These are phyloP conservation scores for Ardeotis arabs DNA, from an alignment of 2,113 vertebrate genomes.

Conservation along the genomic window DNA sequence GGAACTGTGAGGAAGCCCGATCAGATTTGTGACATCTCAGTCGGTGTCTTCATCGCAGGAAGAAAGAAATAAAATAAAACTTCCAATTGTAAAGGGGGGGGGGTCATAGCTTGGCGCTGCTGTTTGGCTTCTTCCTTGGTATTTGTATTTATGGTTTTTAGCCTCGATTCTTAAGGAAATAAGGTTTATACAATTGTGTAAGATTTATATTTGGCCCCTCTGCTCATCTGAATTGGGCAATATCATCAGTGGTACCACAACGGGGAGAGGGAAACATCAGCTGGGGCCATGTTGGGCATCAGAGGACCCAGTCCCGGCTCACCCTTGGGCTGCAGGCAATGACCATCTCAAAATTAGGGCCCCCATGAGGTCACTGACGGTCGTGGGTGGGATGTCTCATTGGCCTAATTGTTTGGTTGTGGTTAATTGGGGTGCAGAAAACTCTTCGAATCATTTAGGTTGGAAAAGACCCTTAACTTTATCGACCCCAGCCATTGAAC, in stretches of 20 bases:
- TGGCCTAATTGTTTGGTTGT: background rate
- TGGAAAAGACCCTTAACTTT: background rate
- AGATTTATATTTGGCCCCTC: background rate
- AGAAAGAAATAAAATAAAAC: background rate
- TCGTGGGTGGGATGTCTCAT: background rate
- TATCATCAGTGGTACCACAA: background rate
- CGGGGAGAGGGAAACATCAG: background rate
- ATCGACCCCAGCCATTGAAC: background rate
- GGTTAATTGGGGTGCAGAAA: background rate
- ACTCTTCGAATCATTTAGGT: background rate
- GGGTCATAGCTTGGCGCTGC: background rate
- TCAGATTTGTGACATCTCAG: conserved; percentile 13
- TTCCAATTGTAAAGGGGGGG: background rate
- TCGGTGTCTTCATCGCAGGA: background rate
- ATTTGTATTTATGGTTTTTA: background rate
- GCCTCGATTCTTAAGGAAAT: background rate
- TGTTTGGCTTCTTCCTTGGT: background rate
- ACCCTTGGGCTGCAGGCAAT: background rate
- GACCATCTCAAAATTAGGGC: background rate
- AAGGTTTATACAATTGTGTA: accelerated
- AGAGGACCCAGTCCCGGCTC: background rate
- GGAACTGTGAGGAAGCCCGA: background rate
- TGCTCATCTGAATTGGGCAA: background rate
- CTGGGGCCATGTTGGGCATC: accelerated
- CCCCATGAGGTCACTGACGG: accelerated